Evolutionary conservation across 2,113 vertebrate species (phyloP).

Genomic region (Cebus imitator): DNA sequence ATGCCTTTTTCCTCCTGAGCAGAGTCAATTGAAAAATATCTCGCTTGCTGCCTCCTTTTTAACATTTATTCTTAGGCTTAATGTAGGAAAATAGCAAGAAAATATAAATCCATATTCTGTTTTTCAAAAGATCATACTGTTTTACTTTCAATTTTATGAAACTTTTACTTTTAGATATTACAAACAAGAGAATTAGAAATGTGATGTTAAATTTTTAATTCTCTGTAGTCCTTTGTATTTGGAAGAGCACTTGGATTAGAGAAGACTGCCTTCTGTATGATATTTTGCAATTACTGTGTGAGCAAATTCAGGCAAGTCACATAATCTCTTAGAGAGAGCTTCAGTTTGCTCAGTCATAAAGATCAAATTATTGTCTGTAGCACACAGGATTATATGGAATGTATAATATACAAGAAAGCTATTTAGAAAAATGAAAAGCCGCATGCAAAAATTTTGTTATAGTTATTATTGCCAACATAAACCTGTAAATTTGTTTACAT

Average conservation of each 20-base stretch:
- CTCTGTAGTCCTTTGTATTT: not conserved
- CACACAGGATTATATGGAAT: not conserved
- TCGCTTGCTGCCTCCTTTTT: not conserved
- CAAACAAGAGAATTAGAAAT: not conserved
- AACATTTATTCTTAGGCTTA: constrained; percentile 56
- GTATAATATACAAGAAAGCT: not conserved
- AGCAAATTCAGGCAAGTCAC: not conserved
- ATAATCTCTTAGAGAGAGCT: not conserved
- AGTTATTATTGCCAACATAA: not conserved
- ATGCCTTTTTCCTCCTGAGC: not conserved
- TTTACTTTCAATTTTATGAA: constrained; percentile 32
- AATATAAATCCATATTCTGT: constrained; percentile 18
- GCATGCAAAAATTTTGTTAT: not conserved
- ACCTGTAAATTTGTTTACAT: not conserved
- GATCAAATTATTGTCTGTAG: not conserved
- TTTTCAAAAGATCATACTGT: not conserved
- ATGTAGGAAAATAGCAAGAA: constrained; percentile 15
- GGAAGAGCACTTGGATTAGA: not conserved
- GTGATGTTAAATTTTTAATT: not conserved
- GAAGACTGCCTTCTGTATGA: not conserved
- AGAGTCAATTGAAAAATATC: constrained; percentile 14
- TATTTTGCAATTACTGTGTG: not conserved
- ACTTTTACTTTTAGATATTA: constrained; percentile 1
- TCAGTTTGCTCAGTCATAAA: not conserved
- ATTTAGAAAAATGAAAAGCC: not conserved